Evolutionary conservation across 2,797 vertebrate genomes (phyloP).

Genomic region (Notolabrus celidotus): DNA sequence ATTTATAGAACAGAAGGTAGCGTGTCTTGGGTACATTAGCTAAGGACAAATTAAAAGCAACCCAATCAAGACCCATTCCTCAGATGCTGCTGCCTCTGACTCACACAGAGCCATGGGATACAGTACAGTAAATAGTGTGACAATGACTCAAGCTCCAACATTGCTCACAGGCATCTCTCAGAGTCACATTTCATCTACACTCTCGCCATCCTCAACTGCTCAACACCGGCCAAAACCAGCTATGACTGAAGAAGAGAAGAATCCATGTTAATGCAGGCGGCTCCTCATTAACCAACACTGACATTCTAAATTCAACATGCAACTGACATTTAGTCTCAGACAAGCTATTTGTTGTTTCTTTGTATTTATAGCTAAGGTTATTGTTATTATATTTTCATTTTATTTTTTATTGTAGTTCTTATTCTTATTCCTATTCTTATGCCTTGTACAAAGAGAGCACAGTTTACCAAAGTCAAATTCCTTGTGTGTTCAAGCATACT

Average conservation of each 20-base stretch:
- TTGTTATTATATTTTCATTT: no score
- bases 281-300: constrained; percentile 46
- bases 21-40: constrained; percentile 44
- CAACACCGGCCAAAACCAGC: constrained; percentile 58
- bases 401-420: no score
- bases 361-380: no score
- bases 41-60: constrained; percentile 58
- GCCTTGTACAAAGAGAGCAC: no score
- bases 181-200: constrained; percentile 72
- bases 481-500: no score
- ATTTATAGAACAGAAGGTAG: constrained; percentile 22
- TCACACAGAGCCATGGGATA: constrained; percentile 73
- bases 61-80: constrained; percentile 61
- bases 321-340: constrained; percentile 27
- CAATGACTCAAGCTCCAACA: constrained; percentile 79
- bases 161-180: constrained; percentile 77
- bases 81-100: constrained; percentile 73
- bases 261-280: constrained; percentile 29
- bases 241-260: constrained; percentile 31
- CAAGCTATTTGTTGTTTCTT: no score
- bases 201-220: constrained; percentile 60
- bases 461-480: no score
- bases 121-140: constrained; percentile 80
- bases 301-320: constrained; percentile 49
- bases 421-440: no score